A percentile compares a stretch with the other conserved stretches of the same genome.
Conservation (phyloP, 53 echinoderm and acorn worm genomes). For the Apostichopus leukothele region DNA sequence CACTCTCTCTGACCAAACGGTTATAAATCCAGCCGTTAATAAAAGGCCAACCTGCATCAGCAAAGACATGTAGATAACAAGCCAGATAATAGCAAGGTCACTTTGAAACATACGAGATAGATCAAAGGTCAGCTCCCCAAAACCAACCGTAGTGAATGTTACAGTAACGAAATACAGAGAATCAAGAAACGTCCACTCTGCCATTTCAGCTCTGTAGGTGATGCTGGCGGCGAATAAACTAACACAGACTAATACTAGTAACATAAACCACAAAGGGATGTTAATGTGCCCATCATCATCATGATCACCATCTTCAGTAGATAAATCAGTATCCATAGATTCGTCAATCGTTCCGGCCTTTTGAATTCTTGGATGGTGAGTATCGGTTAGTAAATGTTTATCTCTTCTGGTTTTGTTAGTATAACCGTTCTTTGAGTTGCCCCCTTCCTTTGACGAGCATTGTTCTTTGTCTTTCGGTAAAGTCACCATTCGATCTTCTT, state of each 20-base stretch:
- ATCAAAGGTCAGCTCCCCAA: conserved; percentile 12
- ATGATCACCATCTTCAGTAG: background rate
- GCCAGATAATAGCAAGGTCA: background rate
- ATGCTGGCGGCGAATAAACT: background rate
- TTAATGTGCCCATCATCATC: background rate
- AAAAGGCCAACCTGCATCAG: conserved; percentile 39
- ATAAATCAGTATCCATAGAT: background rate
- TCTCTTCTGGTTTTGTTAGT: too few species aligned
- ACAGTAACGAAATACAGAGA: conserved; percentile 35
- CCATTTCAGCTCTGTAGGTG: background rate
- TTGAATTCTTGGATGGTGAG: too few species aligned
- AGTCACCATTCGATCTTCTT: too few species aligned
- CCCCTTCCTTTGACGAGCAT: too few species aligned
- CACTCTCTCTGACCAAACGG: conserved; percentile 13
- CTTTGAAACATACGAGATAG: background rate
- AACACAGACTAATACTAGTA: background rate
- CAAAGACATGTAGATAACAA: background rate
- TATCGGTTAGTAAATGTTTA: too few species aligned
- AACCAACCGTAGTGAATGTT: conserved; percentile 37
- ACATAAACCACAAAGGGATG: conserved; percentile 33
- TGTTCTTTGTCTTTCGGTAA: too few species aligned
- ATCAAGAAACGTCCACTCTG: conserved; percentile 31
- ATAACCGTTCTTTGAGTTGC: too few species aligned
- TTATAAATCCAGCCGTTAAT: conserved; percentile 29
- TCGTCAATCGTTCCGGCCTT: background rate